These are phyloP conservation scores for Himalopsyche kuldschensis DNA, from an alignment of 2,888 invertebrate genomes.

Conservation along the genomic window DNA sequence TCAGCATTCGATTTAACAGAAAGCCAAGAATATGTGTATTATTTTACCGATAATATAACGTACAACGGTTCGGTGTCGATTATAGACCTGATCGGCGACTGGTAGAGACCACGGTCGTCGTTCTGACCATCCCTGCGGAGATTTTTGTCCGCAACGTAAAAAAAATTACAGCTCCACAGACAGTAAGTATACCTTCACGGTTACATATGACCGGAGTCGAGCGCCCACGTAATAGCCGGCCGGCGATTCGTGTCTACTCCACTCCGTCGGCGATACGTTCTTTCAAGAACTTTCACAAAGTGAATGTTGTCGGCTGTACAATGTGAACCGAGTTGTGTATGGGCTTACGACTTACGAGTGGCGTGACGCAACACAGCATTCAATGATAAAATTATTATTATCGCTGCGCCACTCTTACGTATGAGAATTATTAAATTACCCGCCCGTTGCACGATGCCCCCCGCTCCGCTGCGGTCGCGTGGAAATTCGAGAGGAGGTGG, in stretches of 20 bases:
- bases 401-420: neutral
- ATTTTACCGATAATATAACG: no score
- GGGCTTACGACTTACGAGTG: neutral
- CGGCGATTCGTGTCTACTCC: neutral
- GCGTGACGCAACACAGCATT: neutral
- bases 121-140: neutral
- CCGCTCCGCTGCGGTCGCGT: neutral
- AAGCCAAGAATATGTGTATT: no score
- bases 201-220: neutral
- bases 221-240: neutral
- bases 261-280: neutral
- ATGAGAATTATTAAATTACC: neutral
- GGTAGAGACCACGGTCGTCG: no score
- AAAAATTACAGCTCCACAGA: neutral
- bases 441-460: neutral
- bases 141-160: neutral
- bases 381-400: neutral
- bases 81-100: no score
- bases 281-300: neutral
- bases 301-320: neutral
- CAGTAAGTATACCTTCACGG: neutral
- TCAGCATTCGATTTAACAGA: no score
- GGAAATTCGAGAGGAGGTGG: no score
- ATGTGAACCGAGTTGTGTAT: neutral
- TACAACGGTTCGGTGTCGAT: no score